Percentiles rank a stretch among this genome's conserved stretches.
phyloP scores from a whole-genome alignment of 2,888 invertebrate species.

The Lordiphosa andalusiaca region DNA sequence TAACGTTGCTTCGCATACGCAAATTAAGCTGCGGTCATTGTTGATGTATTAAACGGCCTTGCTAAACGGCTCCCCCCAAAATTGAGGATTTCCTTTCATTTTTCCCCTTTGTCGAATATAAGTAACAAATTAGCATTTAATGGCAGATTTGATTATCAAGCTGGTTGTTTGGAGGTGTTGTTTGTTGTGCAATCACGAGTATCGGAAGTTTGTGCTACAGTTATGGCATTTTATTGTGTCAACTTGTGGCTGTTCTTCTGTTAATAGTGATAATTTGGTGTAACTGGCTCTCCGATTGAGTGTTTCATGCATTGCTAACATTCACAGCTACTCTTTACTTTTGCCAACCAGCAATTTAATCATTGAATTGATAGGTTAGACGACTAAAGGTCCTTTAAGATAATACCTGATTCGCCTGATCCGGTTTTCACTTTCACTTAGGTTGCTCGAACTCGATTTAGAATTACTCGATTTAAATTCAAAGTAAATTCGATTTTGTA shows the following conservation, averaged over 20 bases:
- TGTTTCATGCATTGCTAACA: conserved; percentile 17
- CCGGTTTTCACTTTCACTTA: too few species aligned
- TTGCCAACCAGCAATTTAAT: too few species aligned
- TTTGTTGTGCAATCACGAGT: conserved; percentile 47
- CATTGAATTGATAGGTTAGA: too few species aligned
- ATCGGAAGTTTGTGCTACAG: conserved; percentile 50
- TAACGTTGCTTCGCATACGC: too few species aligned
- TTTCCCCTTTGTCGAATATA: conserved; percentile 29
- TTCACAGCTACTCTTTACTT: conserved; percentile 2
- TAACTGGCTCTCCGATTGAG: conserved; percentile 11
- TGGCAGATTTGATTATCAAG: conserved; percentile 39
- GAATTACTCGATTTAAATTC: too few species aligned
- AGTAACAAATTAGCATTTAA: conserved; percentile 44
- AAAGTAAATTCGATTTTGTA: too few species aligned
- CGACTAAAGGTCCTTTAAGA: too few species aligned
- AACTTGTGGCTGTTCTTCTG: conserved; percentile 23
- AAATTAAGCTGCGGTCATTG: background rate
- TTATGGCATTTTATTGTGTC: conserved; percentile 38
- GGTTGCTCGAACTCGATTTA: too few species aligned
- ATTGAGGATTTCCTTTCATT: conserved; percentile 50
- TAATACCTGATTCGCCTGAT: too few species aligned
- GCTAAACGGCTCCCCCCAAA: conserved; percentile 24
- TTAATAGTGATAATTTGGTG: conserved; percentile 11
- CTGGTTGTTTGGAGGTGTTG: conserved; percentile 17
- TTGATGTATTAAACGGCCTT: conserved; percentile 49